Percentiles rank a stretch among this genome's conserved stretches.
These are phyloP conservation scores for Carassius gibelio DNA, from an alignment of 2,113 vertebrate species.

Conservation along the genomic window DNA sequence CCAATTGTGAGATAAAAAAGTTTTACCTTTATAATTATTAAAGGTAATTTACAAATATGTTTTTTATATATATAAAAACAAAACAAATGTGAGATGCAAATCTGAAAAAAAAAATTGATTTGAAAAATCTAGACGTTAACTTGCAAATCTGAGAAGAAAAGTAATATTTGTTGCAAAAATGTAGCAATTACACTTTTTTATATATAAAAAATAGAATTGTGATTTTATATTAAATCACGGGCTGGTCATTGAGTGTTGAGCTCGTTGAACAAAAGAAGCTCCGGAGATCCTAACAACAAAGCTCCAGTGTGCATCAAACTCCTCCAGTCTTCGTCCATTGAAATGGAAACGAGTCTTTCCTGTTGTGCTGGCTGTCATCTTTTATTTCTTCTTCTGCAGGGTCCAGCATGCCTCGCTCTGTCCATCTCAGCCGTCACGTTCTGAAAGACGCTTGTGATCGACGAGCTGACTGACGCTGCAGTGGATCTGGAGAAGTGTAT, in stretches of 20 bases:
- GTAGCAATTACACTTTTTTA: too few species aligned
- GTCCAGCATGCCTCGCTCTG: neutral
- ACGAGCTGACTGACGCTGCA: neutral
- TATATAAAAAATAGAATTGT: too few species aligned
- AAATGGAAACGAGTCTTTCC: conserved; percentile 30
- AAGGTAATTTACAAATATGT: too few species aligned
- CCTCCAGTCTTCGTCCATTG: neutral
- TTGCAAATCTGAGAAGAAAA: too few species aligned
- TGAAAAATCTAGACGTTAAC: too few species aligned
- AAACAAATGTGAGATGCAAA: too few species aligned
- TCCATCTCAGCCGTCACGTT: neutral
- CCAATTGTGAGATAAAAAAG: too few species aligned
- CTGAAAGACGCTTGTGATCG: neutral
- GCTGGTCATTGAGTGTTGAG: neutral
- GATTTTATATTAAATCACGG: neutral
- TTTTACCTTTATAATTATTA: too few species aligned
- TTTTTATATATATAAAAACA: too few species aligned
- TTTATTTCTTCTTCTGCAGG: neutral
- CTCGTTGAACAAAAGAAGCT: neutral
- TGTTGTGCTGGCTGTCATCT: neutral
- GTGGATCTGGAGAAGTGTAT: neutral
- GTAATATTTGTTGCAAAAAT: too few species aligned
- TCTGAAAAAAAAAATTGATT: too few species aligned
- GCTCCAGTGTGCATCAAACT: neutral
- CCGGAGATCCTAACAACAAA: neutral